Evolutionary conservation across 1,140 invertebrate species (phyloP).

Genomic region (Papilio helenus): DNA sequence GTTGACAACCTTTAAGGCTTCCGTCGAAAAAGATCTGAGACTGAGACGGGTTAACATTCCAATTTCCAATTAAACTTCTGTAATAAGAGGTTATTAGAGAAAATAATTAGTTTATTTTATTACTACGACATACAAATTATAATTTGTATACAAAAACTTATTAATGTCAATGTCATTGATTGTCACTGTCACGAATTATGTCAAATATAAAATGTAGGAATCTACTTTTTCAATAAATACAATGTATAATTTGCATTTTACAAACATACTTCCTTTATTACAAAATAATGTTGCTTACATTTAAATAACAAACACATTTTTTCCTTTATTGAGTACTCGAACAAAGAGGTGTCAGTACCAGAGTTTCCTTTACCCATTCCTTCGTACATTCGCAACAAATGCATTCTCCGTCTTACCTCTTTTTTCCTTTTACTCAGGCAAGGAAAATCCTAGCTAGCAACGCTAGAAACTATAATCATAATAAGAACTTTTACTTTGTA

Average conservation of each 20-base stretch:
- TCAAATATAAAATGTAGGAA: not conserved
- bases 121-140: not conserved
- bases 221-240: too few relatives aligned
- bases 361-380: not conserved
- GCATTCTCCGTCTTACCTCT: too few relatives aligned
- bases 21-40: constrained; percentile 69
- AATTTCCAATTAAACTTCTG: constrained; percentile 58
- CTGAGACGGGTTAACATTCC: constrained; percentile 70
- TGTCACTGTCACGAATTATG: not conserved
- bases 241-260: too few relatives aligned
- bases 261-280: not conserved
- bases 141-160: not conserved
- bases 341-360: not conserved
- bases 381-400: too few relatives aligned
- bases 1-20: constrained; percentile 70
- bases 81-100: not conserved
- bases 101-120: not conserved
- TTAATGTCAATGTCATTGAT: not conserved
- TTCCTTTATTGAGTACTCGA: not conserved
- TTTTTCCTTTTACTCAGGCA: too few relatives aligned
- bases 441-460: too few relatives aligned
- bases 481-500: too few relatives aligned
- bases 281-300: not conserved
- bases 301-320: not conserved
- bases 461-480: too few relatives aligned